phyloP scores from a whole-genome alignment of 2,888 invertebrate genomes.

The Spodoptera exigua region DNA sequence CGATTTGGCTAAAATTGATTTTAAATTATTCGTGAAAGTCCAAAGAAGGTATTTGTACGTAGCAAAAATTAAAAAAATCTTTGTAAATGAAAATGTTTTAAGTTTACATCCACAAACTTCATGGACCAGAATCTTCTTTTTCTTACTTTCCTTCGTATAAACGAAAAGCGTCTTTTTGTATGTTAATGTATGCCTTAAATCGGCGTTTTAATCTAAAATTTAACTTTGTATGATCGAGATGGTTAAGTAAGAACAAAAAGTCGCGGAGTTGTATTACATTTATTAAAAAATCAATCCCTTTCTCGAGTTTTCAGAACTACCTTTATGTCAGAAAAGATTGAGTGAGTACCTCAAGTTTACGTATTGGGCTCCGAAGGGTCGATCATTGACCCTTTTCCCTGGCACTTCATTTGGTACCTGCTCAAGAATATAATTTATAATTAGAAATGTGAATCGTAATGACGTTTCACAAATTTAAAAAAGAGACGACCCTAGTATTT shows the following conservation, averaged over 20 bases:
- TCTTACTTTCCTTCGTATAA: too few relatives aligned
- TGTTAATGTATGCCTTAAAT: too few relatives aligned
- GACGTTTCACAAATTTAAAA: neutral
- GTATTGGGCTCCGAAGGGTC: constrained; percentile 43
- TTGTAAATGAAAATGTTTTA: too few relatives aligned
- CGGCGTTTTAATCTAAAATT: too few relatives aligned
- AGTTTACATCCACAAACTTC: too few relatives aligned
- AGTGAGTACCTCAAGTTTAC: constrained; percentile 8
- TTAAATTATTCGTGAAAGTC: too few relatives aligned
- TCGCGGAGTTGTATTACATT: neutral
- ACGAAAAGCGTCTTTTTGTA: too few relatives aligned
- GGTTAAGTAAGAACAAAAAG: neutral
- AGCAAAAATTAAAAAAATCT: too few relatives aligned
- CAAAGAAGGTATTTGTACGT: too few relatives aligned
- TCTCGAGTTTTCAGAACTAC: constrained; percentile 7
- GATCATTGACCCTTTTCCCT: constrained; percentile 47
- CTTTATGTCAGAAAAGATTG: constrained; percentile 38
- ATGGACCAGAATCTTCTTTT: too few relatives aligned
- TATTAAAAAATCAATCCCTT: constrained; percentile 1
- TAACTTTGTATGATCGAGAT: neutral
- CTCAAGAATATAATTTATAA: constrained; percentile 4
- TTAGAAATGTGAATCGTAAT: neutral
- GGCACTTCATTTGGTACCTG: constrained; percentile 33
- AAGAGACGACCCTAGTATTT: too few relatives aligned
- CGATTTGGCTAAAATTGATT: too few relatives aligned